phyloP scores from a whole-genome alignment of 2,797 vertebrate genomes.

The Clarias fuscus region DNA sequence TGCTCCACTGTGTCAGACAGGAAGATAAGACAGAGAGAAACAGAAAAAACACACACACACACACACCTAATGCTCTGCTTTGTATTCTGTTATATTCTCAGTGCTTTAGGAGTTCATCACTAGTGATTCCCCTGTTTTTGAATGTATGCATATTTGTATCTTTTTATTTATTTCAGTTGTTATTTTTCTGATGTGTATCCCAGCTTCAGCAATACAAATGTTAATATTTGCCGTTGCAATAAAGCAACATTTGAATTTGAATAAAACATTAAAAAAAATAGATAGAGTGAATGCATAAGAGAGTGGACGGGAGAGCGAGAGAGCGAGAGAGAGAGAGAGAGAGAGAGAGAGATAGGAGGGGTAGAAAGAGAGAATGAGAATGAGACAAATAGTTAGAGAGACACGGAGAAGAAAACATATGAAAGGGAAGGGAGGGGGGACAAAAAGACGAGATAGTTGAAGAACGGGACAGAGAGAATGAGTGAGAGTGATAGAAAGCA shows the following conservation, averaged over 20 bases:
- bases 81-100: neutral
- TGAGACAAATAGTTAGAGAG: neutral
- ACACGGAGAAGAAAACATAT: neutral
- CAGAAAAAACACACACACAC: neutral
- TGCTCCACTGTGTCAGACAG: neutral
- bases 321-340: neutral
- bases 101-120: neutral
- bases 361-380: neutral
- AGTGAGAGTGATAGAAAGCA: neutral
- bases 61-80: neutral
- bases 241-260: neutral
- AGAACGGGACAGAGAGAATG: neutral
- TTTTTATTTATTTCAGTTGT: neutral
- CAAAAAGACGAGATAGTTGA: neutral
- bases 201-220: slow-evolving; percentile 1
- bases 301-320: neutral
- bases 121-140: neutral
- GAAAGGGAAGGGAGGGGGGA: too few relatives aligned
- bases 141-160: neutral
- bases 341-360: neutral
- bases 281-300: neutral
- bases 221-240: neutral
- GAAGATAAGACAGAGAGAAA: neutral
- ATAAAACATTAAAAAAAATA: neutral
- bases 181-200: neutral